Percentiles rank a stretch among this genome's conserved stretches.
Conservation (phyloP, 2,888 invertebrate species). For the Drosophila kuntzei region DNA sequence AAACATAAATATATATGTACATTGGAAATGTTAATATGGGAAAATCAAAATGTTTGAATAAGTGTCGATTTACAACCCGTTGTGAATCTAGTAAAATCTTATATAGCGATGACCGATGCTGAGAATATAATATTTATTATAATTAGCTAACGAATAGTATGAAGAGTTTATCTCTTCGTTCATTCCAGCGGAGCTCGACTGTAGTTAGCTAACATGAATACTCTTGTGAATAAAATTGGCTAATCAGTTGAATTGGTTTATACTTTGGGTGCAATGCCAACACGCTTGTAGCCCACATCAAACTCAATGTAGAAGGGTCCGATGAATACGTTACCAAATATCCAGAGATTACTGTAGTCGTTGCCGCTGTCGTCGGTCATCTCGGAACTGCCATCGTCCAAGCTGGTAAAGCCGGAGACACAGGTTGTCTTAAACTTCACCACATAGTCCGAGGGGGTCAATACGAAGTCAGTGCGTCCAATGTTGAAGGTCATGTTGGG, state of each 20-base stretch:
- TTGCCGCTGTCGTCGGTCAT: slow-evolving; percentile 21
- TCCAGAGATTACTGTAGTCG: slow-evolving; percentile 89
- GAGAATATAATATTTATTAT: no score
- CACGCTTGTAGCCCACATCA: slow-evolving; percentile 92
- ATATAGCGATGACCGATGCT: no score
- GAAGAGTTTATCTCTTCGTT: no score
- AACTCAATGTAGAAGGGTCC: slow-evolving; percentile 97
- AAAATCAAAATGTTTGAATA: no score
- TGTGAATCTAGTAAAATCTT: no score
- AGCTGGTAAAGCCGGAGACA: slow-evolving; percentile 94
- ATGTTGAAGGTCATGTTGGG: slow-evolving; percentile 92
- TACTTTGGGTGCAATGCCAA: slow-evolving; percentile 92
- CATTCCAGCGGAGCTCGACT: no score
- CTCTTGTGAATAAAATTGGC: not conserved
- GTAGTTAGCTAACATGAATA: no score
- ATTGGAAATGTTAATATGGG: no score
- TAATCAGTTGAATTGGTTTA: not conserved
- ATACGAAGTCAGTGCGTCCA: slow-evolving; percentile 90
- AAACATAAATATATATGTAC: no score
- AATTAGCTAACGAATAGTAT: no score
- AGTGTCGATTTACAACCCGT: no score
- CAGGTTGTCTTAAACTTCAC: slow-evolving; percentile 88
- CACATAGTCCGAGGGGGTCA: slow-evolving; percentile 93
- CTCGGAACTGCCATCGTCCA: slow-evolving; percentile 87
- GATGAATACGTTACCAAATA: slow-evolving; percentile 97